These are phyloP conservation scores for Arctocebus calabarensis DNA, from an alignment of 2,797 vertebrate genomes.

Conservation along the genomic window DNA sequence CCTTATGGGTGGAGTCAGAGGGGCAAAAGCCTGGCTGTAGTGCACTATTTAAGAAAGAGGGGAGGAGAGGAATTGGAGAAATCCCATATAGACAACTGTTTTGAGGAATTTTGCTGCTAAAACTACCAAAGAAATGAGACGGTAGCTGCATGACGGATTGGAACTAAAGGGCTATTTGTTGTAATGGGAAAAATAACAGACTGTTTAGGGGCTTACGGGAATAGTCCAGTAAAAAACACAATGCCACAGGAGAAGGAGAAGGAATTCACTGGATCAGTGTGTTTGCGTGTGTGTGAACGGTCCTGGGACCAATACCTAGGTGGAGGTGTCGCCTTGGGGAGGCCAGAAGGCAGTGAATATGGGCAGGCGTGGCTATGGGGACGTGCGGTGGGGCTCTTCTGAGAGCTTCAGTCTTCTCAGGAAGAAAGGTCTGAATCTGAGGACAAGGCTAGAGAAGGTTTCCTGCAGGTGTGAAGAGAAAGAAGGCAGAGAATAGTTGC, in stretches of 20 bases:
- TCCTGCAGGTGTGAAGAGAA: neutral
- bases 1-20: neutral
- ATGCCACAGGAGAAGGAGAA: neutral
- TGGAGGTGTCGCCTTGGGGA: neutral
- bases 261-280: neutral
- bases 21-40: neutral
- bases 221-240: neutral
- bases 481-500: neutral
- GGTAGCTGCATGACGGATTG: neutral
- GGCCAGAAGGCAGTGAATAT: neutral
- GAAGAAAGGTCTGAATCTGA: neutral
- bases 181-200: neutral
- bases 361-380: no score
- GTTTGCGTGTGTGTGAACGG: neutral
- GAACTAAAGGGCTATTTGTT: neutral
- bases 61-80: neutral
- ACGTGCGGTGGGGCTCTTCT: neutral
- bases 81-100: neutral
- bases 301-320: neutral
- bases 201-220: neutral
- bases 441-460: neutral
- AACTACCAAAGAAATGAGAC: conserved; percentile 18
- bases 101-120: conserved; percentile 17
- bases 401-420: neutral
- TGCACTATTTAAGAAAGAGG: neutral